Evolutionary conservation across 2,888 invertebrate species (phyloP), one percentile per base, ranked within the genome.

Genomic region (Ectropis crepuscularia): DNA sequence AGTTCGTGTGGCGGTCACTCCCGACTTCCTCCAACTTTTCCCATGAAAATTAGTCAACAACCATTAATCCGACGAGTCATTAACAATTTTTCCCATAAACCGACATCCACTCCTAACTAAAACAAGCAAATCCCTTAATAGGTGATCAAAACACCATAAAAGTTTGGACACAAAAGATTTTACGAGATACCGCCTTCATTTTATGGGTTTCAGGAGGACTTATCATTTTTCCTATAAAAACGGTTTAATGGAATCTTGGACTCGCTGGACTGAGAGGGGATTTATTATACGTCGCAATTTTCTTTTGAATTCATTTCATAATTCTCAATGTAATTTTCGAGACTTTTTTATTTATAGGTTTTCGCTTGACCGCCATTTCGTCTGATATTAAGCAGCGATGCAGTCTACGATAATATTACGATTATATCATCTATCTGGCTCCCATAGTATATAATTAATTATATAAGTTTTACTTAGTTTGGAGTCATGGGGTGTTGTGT

Each of bases 221-320:
- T 87, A 88, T 88, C 85, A 88, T 88, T 85, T 85, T 80, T 74
- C 75, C 74, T 84, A 81, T 89, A 88, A 89, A 87, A 76, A 73
- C 76, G 53, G 71, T 82, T 82, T 87, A 85, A 85, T 84, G 80
- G 81, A 72, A 75, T 74, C 72, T 77, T 75, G 57, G 64, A 64
- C 55, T 55, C 38, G n/a, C 45, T 12, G 50, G 55, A 48, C 64
- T 43, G 63, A 50, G 28, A 43, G 38, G 43, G 53, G 47, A 37
- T 63, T 59, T 55, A 57, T 60, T 57, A 48, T 42, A 43, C 38
- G 54, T 39, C 16, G 47, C 51, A 38, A 16, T 7, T 48, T 51
- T 47, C 39, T 50, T 43, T 51, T 10, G 7, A 53, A 64, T 57
- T 55, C 55, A 64, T 59, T 43, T 7, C 41, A 10, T 53, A 39